Conservation (phyloP, 2,888 invertebrate species). For the Itoplectis maculator region DNA sequence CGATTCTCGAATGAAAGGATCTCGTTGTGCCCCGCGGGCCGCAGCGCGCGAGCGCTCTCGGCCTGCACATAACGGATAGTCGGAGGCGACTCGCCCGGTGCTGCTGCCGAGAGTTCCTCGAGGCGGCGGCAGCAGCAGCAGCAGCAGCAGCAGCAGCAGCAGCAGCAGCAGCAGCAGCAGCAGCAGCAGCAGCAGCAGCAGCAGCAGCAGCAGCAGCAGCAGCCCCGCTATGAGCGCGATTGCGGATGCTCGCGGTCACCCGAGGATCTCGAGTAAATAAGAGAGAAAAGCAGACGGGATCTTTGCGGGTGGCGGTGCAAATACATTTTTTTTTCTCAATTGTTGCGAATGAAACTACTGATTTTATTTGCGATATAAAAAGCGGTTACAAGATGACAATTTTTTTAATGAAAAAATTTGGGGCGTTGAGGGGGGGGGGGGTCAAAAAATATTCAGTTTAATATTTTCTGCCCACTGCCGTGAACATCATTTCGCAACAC, state of each 20-base stretch:
- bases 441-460: no score
- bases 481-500: no score
- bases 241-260: slow-evolving; percentile 19
- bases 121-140: background rate
- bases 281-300: background rate
- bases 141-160: no score
- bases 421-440: no score
- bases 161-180: no score
- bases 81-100: slow-evolving; percentile 46
- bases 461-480: no score
- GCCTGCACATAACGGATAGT: slow-evolving; percentile 70
- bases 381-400: no score
- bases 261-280: slow-evolving; percentile 26
- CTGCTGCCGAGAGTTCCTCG: slow-evolving; percentile 31
- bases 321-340: background rate
- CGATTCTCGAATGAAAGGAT: slow-evolving; percentile 77
- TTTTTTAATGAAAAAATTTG: no score
- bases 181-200: no score
- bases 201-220: background rate
- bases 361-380: no score
- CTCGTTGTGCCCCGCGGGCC: slow-evolving; percentile 74
- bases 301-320: background rate
- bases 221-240: slow-evolving; percentile 16
- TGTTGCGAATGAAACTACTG: background rate
- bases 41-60: slow-evolving; percentile 11